These are phyloP conservation scores for Cremastinae sp. DNA, from an alignment of 2,888 invertebrate genomes.

Conservation along the genomic window DNA sequence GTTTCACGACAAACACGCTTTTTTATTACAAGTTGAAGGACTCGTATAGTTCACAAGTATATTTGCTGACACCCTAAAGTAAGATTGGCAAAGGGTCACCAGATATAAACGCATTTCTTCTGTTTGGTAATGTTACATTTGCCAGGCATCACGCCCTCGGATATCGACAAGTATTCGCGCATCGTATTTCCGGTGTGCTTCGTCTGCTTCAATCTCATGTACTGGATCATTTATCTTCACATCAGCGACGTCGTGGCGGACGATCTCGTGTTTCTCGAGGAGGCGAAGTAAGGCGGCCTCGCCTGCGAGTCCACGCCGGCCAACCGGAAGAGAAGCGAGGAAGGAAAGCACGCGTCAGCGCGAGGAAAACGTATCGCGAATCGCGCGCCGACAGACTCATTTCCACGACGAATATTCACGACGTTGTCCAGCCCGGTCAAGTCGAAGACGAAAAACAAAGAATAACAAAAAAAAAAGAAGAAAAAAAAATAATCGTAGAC, in stretches of 20 bases:
- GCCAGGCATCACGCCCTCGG: conserved; percentile 93
- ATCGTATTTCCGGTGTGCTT: conserved; percentile 99
- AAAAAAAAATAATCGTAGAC: conserved; percentile 24
- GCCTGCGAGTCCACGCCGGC: conserved; percentile 28
- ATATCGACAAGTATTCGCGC: conserved; percentile 99
- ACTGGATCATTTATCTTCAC: conserved; percentile 98
- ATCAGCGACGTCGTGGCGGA: conserved; percentile 97
- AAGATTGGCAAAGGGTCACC: too few species aligned
- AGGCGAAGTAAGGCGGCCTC: conserved; percentile 73
- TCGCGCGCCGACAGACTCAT: neutral
- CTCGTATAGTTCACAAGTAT: conserved; percentile 61
- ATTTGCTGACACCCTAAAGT: too few species aligned
- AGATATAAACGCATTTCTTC: conserved; percentile 59
- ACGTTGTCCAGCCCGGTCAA: too few species aligned
- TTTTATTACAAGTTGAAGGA: conserved; percentile 62
- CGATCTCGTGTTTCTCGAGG: conserved; percentile 87
- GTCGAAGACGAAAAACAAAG: conserved; percentile 27
- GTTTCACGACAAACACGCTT: conserved; percentile 54
- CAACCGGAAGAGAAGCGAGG: conserved; percentile 25
- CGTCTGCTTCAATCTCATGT: conserved; percentile 99
- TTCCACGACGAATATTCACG: conserved; percentile 3
- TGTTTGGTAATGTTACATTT: conserved; percentile 51
- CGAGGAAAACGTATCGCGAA: conserved; percentile 58
- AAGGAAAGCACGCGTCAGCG: conserved; percentile 36
- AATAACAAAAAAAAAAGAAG: conserved; percentile 23